phyloP scores from a whole-genome alignment of 2,797 vertebrate species.

The Macropus fuliginosus region DNA sequence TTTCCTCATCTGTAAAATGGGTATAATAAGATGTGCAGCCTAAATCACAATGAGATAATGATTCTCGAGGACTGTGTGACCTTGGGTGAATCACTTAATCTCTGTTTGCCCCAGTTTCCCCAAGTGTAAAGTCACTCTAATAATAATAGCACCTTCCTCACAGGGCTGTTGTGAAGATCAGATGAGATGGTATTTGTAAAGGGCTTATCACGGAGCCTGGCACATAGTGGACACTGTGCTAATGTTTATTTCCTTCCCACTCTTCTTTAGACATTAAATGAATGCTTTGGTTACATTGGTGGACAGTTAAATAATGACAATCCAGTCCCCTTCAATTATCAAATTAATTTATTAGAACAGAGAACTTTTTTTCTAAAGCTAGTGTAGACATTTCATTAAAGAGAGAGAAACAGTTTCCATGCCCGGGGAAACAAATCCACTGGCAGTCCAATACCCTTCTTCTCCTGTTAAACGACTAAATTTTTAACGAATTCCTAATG shows the following conservation, averaged over 20 bases:
- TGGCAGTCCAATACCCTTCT: background rate
- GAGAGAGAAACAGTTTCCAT: background rate
- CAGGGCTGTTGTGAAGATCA: background rate
- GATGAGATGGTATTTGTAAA: background rate
- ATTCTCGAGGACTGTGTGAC: too few relatives aligned
- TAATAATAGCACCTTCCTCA: background rate
- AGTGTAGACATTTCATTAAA: background rate
- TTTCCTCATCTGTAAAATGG: background rate
- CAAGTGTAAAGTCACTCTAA: background rate
- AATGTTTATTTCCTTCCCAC: background rate
- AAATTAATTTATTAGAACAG: background rate
- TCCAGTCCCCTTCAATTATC: background rate
- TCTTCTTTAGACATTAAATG: background rate
- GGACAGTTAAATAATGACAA: background rate
- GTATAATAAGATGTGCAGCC: background rate
- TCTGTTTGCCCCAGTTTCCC: background rate
- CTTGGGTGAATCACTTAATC: too few relatives aligned
- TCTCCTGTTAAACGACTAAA: background rate
- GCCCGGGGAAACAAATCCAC: background rate
- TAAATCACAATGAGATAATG: background rate
- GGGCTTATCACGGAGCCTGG: background rate
- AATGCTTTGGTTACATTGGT: background rate
- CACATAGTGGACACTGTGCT: background rate
- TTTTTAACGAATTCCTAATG: background rate
- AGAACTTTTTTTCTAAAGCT: background rate